Percentiles rank a stretch among this genome's conserved stretches.
Evolutionary conservation across 2,113 vertebrate species (phyloP).

Genomic region (Campylomormyrus numenius): DNA sequence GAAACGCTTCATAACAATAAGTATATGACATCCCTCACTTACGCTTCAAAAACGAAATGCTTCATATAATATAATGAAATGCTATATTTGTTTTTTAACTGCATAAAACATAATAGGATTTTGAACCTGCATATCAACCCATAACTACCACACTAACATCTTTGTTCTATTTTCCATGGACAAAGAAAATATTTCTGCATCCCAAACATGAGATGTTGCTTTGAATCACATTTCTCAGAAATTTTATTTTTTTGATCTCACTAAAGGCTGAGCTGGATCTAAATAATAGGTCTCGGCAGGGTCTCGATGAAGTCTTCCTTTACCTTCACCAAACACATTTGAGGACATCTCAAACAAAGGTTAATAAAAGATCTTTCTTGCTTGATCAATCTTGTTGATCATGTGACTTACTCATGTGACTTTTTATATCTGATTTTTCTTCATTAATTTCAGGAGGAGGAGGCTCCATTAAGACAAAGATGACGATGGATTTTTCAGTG

Average conservation of each 20-base stretch:
- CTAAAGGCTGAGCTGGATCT: neutral
- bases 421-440: neutral
- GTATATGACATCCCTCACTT: neutral
- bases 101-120: neutral
- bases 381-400: neutral
- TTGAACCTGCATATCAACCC: neutral
- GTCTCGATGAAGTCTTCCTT: neutral
- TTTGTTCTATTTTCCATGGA: neutral
- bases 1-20: neutral
- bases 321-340: neutral
- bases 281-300: neutral
- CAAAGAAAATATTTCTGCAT: neutral
- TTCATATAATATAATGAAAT: neutral
- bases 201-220: neutral
- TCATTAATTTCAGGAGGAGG: neutral
- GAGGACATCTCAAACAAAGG: neutral
- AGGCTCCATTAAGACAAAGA: neutral
- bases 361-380: neutral
- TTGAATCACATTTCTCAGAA: neutral
- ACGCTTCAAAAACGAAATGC: neutral
- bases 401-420: neutral
- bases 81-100: neutral
- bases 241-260: neutral
- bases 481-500: neutral
- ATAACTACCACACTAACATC: neutral